Percentiles rank a stretch among this genome's conserved stretches.
These are phyloP conservation scores for Athene noctua DNA, from an alignment of 2,113 vertebrate species.

Conservation along the genomic window DNA sequence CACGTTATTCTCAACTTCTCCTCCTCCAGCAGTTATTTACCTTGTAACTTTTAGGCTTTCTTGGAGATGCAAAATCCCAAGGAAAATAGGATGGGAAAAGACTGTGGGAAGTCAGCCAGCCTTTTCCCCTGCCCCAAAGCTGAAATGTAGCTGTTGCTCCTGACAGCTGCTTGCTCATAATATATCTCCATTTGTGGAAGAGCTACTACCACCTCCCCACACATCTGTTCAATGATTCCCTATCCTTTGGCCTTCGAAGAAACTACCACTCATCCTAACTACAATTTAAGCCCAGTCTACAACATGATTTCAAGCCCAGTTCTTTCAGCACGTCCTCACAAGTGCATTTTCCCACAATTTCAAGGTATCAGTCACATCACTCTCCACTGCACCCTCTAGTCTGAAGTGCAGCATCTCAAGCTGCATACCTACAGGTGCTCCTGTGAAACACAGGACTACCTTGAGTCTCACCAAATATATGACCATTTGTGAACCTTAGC, in stretches of 20 bases:
- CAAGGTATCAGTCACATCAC: fast-evolving
- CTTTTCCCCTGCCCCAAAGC: neutral
- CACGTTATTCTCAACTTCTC: neutral
- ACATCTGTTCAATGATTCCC: neutral
- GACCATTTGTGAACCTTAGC: neutral
- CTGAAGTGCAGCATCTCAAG: neutral
- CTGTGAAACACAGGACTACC: neutral
- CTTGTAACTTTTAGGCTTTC: neutral
- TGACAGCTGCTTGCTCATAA: neutral
- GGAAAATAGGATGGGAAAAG: neutral
- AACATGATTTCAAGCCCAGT: neutral
- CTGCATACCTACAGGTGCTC: neutral
- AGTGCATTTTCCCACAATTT: neutral
- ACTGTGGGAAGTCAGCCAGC: neutral
- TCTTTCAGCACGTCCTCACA: neutral
- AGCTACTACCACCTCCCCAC: neutral
- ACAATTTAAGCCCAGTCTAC: neutral
- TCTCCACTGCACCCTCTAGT: neutral
- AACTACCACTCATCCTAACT: neutral
- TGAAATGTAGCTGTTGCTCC: neutral
- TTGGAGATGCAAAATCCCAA: neutral
- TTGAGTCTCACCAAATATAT: neutral
- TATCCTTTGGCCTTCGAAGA: neutral
- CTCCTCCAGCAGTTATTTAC: neutral
- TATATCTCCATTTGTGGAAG: neutral